Percentiles rank a stretch among this genome's conserved stretches.
These are phyloP conservation scores for Hemicrepidius hirtus DNA, from an alignment of 2,888 invertebrate genomes.

Conservation along the genomic window DNA sequence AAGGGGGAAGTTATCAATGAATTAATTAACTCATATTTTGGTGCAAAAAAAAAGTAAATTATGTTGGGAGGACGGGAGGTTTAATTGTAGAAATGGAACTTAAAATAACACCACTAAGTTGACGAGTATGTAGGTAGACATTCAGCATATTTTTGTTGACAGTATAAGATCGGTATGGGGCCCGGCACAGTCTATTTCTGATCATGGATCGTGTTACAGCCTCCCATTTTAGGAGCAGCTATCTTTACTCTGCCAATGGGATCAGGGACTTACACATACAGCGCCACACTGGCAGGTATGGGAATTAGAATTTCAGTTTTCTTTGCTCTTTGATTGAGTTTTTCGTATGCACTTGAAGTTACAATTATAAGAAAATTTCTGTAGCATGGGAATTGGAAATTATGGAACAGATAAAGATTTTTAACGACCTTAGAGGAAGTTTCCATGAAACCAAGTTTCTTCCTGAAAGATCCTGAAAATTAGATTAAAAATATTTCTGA, in stretches of 20 bases:
- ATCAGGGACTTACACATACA: slow-evolving; percentile 54
- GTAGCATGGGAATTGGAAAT: too few relatives aligned
- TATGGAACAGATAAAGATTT: too few relatives aligned
- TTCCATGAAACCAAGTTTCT: too few relatives aligned
- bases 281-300: slow-evolving; percentile 30
- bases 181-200: slow-evolving; percentile 74
- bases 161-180: slow-evolving; percentile 63
- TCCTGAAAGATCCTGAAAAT: too few relatives aligned
- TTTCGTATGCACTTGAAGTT: not conserved
- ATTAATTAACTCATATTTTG: not conserved
- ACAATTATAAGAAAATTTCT: too few relatives aligned
- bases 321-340: too few relatives aligned
- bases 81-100: not conserved
- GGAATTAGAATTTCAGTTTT: not conserved
- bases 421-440: too few relatives aligned
- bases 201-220: slow-evolving; percentile 78
- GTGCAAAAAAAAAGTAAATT: not conserved
- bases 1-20: not conserved
- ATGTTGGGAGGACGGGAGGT: too few relatives aligned
- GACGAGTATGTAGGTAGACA: slow-evolving; percentile 50
- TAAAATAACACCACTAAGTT: slow-evolving; percentile 31
- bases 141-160: slow-evolving; percentile 63
- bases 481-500: too few relatives aligned
- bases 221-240: slow-evolving; percentile 80
- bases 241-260: slow-evolving; percentile 72